Base-by-base conservation (phyloP, 2,888 invertebrate species). In the Stenchaetothrips biformis region DNA sequence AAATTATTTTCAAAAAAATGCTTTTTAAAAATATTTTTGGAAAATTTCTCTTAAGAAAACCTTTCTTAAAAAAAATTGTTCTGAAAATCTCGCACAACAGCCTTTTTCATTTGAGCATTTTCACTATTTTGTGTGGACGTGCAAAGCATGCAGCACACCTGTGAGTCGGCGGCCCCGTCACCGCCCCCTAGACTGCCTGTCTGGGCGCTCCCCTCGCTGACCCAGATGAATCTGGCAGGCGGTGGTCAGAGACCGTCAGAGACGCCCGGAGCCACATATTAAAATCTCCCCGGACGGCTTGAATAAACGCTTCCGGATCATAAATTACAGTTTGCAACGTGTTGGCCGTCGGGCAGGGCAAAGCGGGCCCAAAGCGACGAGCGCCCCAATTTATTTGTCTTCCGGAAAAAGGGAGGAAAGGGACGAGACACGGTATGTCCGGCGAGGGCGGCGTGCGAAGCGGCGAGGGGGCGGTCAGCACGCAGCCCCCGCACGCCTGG, bases 361-460 rank as follows among this genome's bases (percentile, higher is more conserved):
- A 9, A 2, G 53, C 53, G 16, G 53, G 53, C 1, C 53, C 53
- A 7, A 7, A 11, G 49, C 53, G 53, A 53, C 53, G 59, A 59
- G 18, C 59, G 67, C 21, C 67, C 67, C 67, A 74, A 74, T 74
- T 74, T 74, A 74, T 74, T 74, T 74, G 67, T 74, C 67, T 74
- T 74, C 67, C 67, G 67, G 67, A 74, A 74, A 74, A 74, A 74
- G 67, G 37, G 37, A 37, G 37, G 37, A 37, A 37, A 37, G 37
- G 37, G 37, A 37, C 53, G 53, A 53, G 37, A 37, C 37, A 37
- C 37, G 37, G 37, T 37, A 37, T 16, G 53, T 13, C 53, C 0
- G 49, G 9, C 67, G 4, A 21, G 67, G 21, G n/a, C 7, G n/a
- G n/a, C n/a, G 62, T 13, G 62, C 62, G 62, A 7, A 9, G 67